These are phyloP conservation scores for Sarcophilus harrisii DNA, from an alignment of 2,797 vertebrate species.

Conservation along the genomic window DNA sequence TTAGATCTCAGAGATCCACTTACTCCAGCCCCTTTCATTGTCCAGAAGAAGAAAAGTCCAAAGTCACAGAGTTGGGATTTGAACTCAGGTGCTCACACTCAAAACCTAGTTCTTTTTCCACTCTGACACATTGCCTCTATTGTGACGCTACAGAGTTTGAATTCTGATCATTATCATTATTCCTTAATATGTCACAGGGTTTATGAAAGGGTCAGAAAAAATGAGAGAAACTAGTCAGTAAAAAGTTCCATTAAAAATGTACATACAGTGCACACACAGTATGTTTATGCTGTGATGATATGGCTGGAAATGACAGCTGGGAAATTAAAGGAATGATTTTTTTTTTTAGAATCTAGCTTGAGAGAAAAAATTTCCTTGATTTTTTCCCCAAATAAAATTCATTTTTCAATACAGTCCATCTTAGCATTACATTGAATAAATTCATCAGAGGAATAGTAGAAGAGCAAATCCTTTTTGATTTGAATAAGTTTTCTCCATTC, in stretches of 20 bases:
- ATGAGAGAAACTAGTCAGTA: not conserved
- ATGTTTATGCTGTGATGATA: not conserved
- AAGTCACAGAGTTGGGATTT: not conserved
- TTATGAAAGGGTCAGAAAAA: not conserved
- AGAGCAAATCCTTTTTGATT: constrained; percentile 18
- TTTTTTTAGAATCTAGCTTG: constrained; percentile 22
- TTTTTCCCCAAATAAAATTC: constrained; percentile 48
- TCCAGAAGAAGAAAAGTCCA: not conserved
- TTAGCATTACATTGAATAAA: not conserved
- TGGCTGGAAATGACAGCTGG: not conserved
- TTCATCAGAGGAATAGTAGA: not conserved
- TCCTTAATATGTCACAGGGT: not conserved
- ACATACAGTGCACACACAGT: not conserved
- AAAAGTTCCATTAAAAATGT: not conserved
- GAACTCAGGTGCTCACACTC: not conserved
- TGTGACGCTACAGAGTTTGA: not conserved
- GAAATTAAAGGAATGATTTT: not conserved
- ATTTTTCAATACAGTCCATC: constrained; percentile 21
- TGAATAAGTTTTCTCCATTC: not conserved
- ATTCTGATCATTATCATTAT: not conserved
- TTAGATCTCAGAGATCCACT: not conserved
- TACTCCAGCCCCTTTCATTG: not conserved
- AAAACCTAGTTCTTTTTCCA: not conserved
- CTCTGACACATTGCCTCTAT: not conserved
- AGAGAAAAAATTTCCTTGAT: not conserved